phyloP scores from a whole-genome alignment of 1,140 invertebrate species.

The Leptinotarsa undecemlineata region DNA sequence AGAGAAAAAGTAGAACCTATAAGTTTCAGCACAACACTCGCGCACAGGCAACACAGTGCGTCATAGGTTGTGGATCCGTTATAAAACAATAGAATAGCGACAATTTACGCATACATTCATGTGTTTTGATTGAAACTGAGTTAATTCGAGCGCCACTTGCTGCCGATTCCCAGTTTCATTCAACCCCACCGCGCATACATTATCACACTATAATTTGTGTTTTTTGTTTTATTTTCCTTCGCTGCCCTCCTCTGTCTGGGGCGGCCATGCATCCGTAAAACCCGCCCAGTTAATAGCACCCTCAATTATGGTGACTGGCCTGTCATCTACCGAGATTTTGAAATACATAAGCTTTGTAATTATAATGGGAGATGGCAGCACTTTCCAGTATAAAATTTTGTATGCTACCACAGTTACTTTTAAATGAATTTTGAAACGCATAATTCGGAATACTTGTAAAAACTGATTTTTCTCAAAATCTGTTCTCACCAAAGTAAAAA shows the following conservation, averaged over 20 bases:
- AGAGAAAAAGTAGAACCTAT: neutral
- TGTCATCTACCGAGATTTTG: conserved; percentile 41
- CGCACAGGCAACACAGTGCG: conserved; percentile 21
- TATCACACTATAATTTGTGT: conserved; percentile 55
- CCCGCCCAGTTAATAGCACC: conserved; percentile 58
- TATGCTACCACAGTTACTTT: too few relatives aligned
- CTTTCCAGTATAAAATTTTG: conserved; percentile 7
- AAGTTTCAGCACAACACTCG: conserved; percentile 37
- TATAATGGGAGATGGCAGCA: conserved; percentile 28
- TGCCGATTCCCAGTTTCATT: conserved; percentile 47
- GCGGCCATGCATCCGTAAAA: conserved; percentile 57
- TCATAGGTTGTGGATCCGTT: neutral
- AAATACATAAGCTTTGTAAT: neutral
- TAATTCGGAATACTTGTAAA: too few relatives aligned
- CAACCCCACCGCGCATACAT: conserved; percentile 55
- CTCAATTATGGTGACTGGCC: conserved; percentile 48
- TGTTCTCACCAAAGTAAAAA: too few relatives aligned
- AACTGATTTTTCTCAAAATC: too few relatives aligned
- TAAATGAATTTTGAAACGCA: too few relatives aligned
- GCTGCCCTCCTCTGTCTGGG: conserved; percentile 54
- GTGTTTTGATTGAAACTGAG: conserved; percentile 57
- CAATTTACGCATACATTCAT: conserved; percentile 47
- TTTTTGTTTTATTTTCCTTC: conserved; percentile 55
- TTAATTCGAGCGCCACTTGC: conserved; percentile 54
- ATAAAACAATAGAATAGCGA: conserved; percentile 15